Evolutionary conservation across 2,888 invertebrate species (phyloP).

Genomic region (Xestia rhomboidea): DNA sequence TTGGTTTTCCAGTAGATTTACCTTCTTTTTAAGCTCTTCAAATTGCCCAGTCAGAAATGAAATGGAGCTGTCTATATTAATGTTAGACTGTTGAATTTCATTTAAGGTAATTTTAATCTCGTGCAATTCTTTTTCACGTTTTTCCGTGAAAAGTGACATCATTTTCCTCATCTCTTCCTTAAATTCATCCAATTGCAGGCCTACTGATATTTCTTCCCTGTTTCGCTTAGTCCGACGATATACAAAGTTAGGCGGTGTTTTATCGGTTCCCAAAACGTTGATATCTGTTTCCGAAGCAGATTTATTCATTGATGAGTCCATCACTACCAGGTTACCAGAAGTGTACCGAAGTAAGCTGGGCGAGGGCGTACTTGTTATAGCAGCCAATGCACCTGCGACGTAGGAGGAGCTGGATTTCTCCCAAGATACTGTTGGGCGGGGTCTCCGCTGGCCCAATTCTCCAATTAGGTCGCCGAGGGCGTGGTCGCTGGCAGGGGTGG

Average conservation of each 20-base stretch:
- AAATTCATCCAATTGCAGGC: not conserved
- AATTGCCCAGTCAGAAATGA: not conserved
- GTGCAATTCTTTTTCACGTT: not conserved
- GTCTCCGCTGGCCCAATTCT: not conserved
- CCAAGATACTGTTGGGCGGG: not conserved
- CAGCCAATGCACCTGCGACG: not conserved
- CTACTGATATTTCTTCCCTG: not conserved
- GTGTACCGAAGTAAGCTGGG: not conserved
- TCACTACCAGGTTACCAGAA: not conserved
- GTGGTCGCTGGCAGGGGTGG: not conserved
- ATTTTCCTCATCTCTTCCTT: slow-evolving; percentile 5
- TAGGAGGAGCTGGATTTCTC: not conserved
- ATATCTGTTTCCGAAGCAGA: not conserved
- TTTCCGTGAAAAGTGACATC: not conserved
- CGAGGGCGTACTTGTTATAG: not conserved
- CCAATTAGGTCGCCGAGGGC: not conserved
- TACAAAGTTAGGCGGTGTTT: not conserved
- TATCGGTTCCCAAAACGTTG: not conserved
- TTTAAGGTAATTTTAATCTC: not conserved
- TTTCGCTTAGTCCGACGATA: not conserved
- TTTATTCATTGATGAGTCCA: not conserved
- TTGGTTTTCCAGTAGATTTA: not conserved
- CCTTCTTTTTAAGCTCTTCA: not conserved
- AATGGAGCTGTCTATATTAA: not conserved
- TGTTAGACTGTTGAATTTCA: not conserved